Percentiles rank a stretch among this genome's conserved stretches.
phyloP scores from a whole-genome alignment of 2,888 invertebrate species.

The Azorinus chamasolen region DNA sequence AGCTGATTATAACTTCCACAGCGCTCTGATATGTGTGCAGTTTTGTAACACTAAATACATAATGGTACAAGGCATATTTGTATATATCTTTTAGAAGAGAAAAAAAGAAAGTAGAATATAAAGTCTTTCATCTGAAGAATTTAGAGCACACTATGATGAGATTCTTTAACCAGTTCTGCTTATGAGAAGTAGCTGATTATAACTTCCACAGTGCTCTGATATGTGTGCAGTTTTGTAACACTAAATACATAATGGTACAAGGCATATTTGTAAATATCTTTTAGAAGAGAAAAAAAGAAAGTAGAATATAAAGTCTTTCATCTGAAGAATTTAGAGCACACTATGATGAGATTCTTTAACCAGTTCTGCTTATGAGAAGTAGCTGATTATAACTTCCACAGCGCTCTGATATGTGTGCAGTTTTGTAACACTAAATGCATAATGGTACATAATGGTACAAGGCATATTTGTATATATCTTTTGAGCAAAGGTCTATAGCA shows the following conservation, averaged over 20 bases:
- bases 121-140: no score
- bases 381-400: conserved; percentile 48
- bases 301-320: no score
- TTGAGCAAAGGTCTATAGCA: no score
- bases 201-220: no score
- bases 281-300: no score
- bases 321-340: background rate
- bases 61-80: background rate
- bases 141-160: conserved; percentile 52
- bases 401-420: conserved; percentile 61
- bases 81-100: no score
- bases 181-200: no score
- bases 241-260: background rate
- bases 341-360: conserved; percentile 21
- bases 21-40: conserved; percentile 63
- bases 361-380: conserved; percentile 54
- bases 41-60: no score
- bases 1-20: conserved; percentile 65
- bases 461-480: no score
- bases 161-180: conserved; percentile 64
- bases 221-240: conserved; percentile 34
- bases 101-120: no score
- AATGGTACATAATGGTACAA: background rate
- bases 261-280: no score
- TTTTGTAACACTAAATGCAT: no score